Evolutionary conservation across 35 echinoderm and acorn worm species (phyloP), one percentile per base, ranked within the genome.

Genomic region (Patiria miniata): DNA sequence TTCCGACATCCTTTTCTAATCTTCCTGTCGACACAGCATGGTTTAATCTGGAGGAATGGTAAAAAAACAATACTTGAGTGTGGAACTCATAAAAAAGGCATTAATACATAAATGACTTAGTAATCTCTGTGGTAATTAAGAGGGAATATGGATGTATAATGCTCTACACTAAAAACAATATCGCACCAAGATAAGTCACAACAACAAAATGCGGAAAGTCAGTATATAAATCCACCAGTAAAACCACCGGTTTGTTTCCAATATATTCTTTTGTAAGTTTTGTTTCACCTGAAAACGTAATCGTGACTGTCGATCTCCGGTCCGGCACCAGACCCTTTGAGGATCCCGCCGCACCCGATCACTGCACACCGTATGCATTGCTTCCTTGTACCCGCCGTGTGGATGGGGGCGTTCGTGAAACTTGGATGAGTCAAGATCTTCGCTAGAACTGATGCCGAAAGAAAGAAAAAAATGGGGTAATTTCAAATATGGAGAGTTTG

Each of bases 251-350:
- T n/a, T n/a, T n/a, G n/a, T n/a, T n/a, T n/a, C n/a, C n/a, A n/a
- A n/a, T n/a, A n/a, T n/a, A n/a, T n/a, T n/a, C n/a, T n/a, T n/a
- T n/a, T n/a, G 42, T 6, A 47, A 47, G 42, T 47, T 47, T 47
- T 47, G 12, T 9, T 9, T 86, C 59, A 85, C 89, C 83, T 85
- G 77, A 95, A 95, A 1, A 95, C 85, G 61, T 83, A 29, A 80
- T 96, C 94, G 37, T 96, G 94, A 36, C 84, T 89, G 55, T 96
- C 94, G 37, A 96, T 96, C 81, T 92, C 90, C 55, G 61, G 57
- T 17, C 94, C 94, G 36, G 86, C 90, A 50, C 79, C 87, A 1
- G 94, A 96, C 1, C 86, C 94, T 81, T 96, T 96, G 29, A 96
- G 85, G 8, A 96, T 86, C 15, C 94, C 94, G 29, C 94, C 94